Base-by-base conservation (phyloP, 2,888 invertebrate species). In the Coelinius sp. region DNA sequence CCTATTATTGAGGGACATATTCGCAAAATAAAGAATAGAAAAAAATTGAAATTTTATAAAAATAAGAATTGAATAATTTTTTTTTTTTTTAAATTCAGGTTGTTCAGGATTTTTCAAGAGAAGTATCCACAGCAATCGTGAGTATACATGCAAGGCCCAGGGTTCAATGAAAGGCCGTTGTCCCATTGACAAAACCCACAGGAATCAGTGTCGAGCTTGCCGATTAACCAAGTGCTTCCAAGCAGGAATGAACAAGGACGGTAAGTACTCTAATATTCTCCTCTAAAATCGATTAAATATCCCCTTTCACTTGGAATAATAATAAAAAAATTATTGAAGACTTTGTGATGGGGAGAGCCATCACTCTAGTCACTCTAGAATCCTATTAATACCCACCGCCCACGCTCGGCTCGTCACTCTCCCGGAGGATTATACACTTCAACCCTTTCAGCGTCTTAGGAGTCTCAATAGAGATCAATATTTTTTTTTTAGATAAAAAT, bases 171-270 rank as follows among this genome's bases (percentile, higher is more conserved):
- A 96, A 88, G 97, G 97, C 70, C 92, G 95, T 74, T 98, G 98
- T 87, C 97, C 97, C 7, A 96, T 98, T 70, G 98, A 98, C 90
- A 98, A 98, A 90, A 97, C 97, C 0, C 97, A 97, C 87, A 90
- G 98, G 73, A 98, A 98, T 90, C 98, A 98, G 89, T 98, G 98
- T 89, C 91, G 98, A 75, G 97, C 98, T 78, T 98, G 98, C 88
- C 91, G 98, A 71, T 93, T 98, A 76, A 94, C 94, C 83, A 97
- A 97, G 90, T 98, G 98, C 88, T 97, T 98, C 88, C 94, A 96
- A 88, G 97, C 96, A 68, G 94, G 96, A 82, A 98, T 98, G 98
- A 98, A 98, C 89, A 97, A 97, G 90, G 97, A 98, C 89, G 98
- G 98, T 98, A 89, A 94, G 95, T 89, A 12, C 44, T 44, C 31